These are phyloP conservation scores for Fulmarus glacialis DNA, from an alignment of 2,113 vertebrate genomes.

Conservation along the genomic window DNA sequence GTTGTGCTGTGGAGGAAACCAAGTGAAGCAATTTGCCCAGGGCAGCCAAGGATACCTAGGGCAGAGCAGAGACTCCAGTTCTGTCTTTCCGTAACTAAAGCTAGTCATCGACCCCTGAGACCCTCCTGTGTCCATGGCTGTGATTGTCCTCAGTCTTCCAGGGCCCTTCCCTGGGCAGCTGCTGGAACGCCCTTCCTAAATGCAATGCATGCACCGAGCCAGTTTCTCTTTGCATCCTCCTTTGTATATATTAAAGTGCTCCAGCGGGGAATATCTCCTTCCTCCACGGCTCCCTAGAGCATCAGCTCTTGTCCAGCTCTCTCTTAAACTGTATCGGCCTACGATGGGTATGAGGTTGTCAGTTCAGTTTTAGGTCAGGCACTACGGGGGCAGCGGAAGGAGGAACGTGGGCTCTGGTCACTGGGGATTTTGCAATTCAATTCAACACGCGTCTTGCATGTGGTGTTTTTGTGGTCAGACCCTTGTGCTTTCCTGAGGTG, in stretches of 20 bases:
- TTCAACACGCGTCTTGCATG: accelerated
- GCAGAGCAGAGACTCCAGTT: background rate
- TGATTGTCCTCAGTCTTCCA: background rate
- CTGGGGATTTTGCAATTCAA: background rate
- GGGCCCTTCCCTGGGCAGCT: background rate
- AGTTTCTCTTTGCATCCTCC: background rate
- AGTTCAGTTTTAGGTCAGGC: background rate
- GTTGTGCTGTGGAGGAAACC: background rate
- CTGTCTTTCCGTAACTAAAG: background rate
- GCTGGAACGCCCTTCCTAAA: background rate
- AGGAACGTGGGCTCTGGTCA: background rate
- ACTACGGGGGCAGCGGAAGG: background rate
- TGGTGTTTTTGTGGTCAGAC: background rate
- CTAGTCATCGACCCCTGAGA: background rate
- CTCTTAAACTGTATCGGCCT: background rate
- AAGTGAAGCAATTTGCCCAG: background rate
- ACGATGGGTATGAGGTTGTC: background rate
- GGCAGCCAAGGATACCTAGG: background rate
- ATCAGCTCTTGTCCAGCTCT: background rate
- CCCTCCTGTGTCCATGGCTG: background rate
- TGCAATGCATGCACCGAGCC: background rate
- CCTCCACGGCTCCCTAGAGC: background rate
- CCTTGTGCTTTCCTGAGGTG: background rate
- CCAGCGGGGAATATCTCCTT: background rate
- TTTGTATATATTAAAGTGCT: background rate